These are phyloP conservation scores for Potamarius usumacintae DNA, from an alignment of 2,113 vertebrate species.

Conservation along the genomic window DNA sequence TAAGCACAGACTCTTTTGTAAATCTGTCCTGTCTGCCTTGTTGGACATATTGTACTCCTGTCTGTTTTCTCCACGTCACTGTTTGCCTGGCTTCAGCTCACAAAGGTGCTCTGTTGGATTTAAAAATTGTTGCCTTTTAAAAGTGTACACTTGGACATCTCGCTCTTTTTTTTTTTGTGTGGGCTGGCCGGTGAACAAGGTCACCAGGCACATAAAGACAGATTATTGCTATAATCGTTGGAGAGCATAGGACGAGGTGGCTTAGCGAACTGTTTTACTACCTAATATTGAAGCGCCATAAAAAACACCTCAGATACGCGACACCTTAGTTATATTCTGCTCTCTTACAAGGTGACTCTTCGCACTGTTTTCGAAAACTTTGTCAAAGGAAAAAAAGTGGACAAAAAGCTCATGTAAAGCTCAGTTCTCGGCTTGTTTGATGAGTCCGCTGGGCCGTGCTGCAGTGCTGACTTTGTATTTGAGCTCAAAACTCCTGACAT, in stretches of 20 bases:
- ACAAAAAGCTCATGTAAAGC: not conserved
- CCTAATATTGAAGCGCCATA: slow-evolving; percentile 39
- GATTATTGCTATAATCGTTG: slow-evolving; percentile 41
- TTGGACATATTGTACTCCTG: slow-evolving; percentile 5
- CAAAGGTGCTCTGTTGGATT: slow-evolving; percentile 7
- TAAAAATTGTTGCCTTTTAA: slow-evolving; percentile 16
- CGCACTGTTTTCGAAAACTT: not conserved
- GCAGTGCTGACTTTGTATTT: slow-evolving; percentile 25
- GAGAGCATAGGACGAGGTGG: slow-evolving; percentile 19
- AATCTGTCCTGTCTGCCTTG: not conserved
- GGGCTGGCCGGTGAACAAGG: slow-evolving; percentile 46
- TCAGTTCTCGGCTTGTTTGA: slow-evolving; percentile 6
- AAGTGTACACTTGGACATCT: slow-evolving; percentile 18
- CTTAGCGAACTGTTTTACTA: slow-evolving; percentile 59
- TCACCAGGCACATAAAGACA: slow-evolving; percentile 45
- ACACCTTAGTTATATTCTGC: slow-evolving; percentile 33
- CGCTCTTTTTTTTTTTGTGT: slow-evolving; percentile 8
- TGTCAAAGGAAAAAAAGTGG: not conserved
- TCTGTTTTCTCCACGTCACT: not conserved
- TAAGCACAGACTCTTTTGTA: not conserved
- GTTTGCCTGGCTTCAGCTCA: not conserved
- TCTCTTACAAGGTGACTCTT: slow-evolving; percentile 48
- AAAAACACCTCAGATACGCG: slow-evolving; percentile 12
- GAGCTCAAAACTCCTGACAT: slow-evolving; percentile 1
- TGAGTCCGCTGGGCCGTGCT: not conserved